Evolutionary conservation across 2,888 invertebrate species (phyloP).

Genomic region (Phoenoteleia sp.): DNA sequence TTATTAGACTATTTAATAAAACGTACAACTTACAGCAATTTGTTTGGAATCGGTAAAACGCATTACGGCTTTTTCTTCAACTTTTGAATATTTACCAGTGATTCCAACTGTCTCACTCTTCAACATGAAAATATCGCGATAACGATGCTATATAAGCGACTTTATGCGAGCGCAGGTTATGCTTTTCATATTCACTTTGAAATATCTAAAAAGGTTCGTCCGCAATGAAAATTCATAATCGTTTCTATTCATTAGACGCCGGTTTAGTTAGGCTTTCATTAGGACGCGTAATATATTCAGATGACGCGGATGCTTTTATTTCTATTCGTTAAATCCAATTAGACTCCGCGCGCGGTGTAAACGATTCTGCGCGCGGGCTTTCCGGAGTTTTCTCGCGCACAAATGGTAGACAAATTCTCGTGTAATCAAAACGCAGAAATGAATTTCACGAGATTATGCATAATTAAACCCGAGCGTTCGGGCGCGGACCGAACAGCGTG

Average conservation of each 20-base stretch:
- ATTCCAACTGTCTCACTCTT: too few species aligned
- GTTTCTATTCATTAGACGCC: neutral
- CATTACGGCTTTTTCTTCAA: too few species aligned
- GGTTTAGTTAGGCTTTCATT: constrained; percentile 17
- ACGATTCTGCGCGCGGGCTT: constrained; percentile 12
- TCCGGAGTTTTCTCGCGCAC: neutral
- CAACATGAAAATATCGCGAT: too few species aligned
- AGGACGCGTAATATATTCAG: neutral
- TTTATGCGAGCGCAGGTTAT: neutral
- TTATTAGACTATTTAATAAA: too few species aligned
- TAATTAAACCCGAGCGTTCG: constrained; percentile 51
- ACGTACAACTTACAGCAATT: too few species aligned
- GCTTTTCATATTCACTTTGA: neutral
- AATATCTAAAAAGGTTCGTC: neutral
- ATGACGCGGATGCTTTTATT: constrained; percentile 36
- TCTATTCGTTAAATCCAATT: constrained; percentile 54
- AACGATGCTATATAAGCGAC: neutral
- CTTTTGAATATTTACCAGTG: too few species aligned
- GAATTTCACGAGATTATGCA: constrained; percentile 61
- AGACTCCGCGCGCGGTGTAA: neutral
- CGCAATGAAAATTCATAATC: constrained; percentile 29
- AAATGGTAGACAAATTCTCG: constrained; percentile 43
- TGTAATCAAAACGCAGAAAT: constrained; percentile 59
- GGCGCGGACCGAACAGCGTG: constrained; percentile 19
- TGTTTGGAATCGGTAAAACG: too few species aligned